Evolutionary conservation across 2,888 invertebrate species (phyloP), one percentile per base, ranked within the genome.

Genomic region (Anarsia innoxiella): DNA sequence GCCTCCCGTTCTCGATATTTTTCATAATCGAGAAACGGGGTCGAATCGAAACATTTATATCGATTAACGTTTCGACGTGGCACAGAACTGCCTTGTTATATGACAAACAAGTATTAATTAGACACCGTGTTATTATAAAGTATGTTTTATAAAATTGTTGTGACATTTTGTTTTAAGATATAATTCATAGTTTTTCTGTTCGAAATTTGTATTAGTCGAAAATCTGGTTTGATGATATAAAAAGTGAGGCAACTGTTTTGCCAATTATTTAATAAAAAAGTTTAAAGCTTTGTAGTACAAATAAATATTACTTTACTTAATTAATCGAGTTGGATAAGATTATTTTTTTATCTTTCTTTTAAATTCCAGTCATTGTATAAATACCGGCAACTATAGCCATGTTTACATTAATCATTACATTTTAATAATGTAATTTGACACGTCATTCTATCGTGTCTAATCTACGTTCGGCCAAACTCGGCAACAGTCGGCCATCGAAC

Each of bases 41-140:
- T 41, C 46, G 38, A 28, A 34, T 36, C 15, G 4, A 14, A 32
- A 37, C 37, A 44, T 45, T 43, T 39, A 45, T 48, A 41, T 45
- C 36, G 45, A 45, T 40, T 40, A 40, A 44, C 40, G 43, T 46
- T 36, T 28, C 29, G 39, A 40, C 39, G 37, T 36, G 44, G 40
- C 42, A 42, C 39, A 36, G 38, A 32, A 36, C 39, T 33, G 42
- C 39, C 40, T 10, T 12, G 15, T 12, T 15, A 4, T 23, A 26
- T 12, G 12, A 11, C 31, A 25, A 11, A 16, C 27, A 27, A 2
- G 10, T 25, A 32, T 38, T 38, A 37, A 12, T 19, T 19, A 8
- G 19, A 19, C 19, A 19, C 19, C 19, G 19, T 5, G 8, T 19
- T 5, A 33, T 25, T 32, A 13, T 10, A 11, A 11, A 3, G 1